These are phyloP conservation scores for Calameuta idolon DNA, from an alignment of 2,888 invertebrate genomes.

Conservation along the genomic window DNA sequence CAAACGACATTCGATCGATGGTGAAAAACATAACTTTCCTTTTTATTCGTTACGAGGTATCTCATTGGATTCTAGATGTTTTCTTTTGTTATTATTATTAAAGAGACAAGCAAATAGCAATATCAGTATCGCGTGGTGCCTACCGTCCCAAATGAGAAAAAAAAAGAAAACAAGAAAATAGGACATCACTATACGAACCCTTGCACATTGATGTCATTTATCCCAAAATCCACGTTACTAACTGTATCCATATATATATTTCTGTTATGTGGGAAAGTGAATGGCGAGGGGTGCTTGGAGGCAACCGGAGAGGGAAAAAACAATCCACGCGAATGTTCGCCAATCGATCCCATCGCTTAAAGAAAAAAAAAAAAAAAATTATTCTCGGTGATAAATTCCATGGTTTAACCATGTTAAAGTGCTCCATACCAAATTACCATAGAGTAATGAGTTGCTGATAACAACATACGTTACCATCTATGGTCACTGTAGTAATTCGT, in stretches of 20 bases:
- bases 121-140: not conserved
- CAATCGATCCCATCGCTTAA: not conserved
- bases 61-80: not conserved
- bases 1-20: slow-evolving; percentile 10
- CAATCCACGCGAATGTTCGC: not conserved
- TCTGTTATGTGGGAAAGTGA: not conserved
- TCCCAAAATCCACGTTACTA: not conserved
- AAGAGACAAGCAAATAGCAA: slow-evolving; percentile 1
- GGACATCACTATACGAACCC: not conserved
- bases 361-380: not conserved
- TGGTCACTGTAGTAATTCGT: not conserved
- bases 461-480: not conserved
- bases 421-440: not conserved
- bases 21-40: slow-evolving; percentile 1
- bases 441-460: not conserved
- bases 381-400: not conserved
- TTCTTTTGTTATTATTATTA: not conserved
- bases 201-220: not conserved
- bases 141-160: not conserved
- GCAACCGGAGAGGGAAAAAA: not conserved
- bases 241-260: not conserved
- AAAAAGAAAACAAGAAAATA: not conserved
- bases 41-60: slow-evolving; percentile 7
- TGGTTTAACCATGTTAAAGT: not conserved
- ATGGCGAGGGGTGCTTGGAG: not conserved